phyloP scores from a whole-genome alignment of 2,797 vertebrate genomes.

The Harpagifer antarcticus region DNA sequence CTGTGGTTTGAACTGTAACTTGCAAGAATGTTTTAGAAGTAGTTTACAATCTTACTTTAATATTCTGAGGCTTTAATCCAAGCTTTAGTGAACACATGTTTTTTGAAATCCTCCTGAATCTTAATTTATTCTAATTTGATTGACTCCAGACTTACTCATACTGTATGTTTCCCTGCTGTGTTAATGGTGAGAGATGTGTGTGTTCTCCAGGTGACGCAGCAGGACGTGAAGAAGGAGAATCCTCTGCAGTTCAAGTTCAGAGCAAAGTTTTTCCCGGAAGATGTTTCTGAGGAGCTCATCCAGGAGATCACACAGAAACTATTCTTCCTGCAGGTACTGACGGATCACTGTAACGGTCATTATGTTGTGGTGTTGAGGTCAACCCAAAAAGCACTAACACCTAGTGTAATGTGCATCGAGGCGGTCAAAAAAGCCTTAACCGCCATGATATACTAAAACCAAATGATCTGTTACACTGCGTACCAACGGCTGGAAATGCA shows the following conservation, averaged over 20 bases:
- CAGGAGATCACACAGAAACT: slow-evolving; percentile 97
- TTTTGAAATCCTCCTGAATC: neutral
- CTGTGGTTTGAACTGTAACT: neutral
- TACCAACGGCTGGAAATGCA: too few species aligned
- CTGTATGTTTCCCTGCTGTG: neutral
- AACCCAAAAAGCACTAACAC: too few species aligned
- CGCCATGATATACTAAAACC: too few species aligned
- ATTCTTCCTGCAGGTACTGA: slow-evolving; percentile 93
- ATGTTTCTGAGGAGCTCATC: slow-evolving; percentile 95
- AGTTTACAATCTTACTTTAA: neutral
- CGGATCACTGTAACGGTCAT: too few species aligned
- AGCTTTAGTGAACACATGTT: neutral
- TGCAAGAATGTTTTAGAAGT: neutral
- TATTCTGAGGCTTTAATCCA: slow-evolving; percentile 21
- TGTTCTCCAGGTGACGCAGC: slow-evolving; percentile 89
- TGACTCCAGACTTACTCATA: neutral
- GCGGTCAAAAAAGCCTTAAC: too few species aligned
- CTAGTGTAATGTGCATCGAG: too few species aligned
- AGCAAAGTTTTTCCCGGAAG: slow-evolving; percentile 95
- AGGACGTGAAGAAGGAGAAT: slow-evolving; percentile 95
- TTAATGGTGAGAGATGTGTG: neutral
- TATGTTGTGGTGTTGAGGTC: neutral
- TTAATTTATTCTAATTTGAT: neutral
- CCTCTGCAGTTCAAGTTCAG: slow-evolving; percentile 95
- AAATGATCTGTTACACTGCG: too few species aligned